phyloP scores from a whole-genome alignment of 1,140 invertebrate genomes.

The Conus betulinus region DNA sequence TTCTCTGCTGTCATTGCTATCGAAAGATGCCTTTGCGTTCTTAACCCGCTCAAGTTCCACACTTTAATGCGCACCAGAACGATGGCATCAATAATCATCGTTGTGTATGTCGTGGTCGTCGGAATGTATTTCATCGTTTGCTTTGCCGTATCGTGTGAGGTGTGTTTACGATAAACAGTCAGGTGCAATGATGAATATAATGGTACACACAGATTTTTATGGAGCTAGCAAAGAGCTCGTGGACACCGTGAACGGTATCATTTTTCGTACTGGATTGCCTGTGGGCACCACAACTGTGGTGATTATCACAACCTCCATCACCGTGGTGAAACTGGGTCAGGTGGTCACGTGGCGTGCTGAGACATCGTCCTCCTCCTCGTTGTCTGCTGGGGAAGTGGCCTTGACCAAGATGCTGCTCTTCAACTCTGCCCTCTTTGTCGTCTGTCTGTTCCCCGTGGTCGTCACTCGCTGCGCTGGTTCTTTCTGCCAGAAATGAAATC shows the following conservation, averaged over 20 bases:
- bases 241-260: not conserved
- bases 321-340: not conserved
- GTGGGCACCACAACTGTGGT: not conserved
- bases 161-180: no score
- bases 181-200: no score
- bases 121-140: no score
- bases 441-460: not conserved
- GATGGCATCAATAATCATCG: no score
- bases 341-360: not conserved
- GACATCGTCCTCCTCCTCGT: not conserved
- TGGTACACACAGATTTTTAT: no score
- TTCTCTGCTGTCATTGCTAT: no score
- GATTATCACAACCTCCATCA: not conserved
- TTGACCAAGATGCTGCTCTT: slow-evolving; percentile 9
- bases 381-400: not conserved
- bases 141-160: no score
- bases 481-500: not conserved
- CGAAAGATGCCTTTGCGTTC: no score
- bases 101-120: no score
- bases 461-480: not conserved
- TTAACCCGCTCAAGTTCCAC: no score
- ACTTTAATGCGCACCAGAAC: no score
- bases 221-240: not conserved
- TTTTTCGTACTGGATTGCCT: not conserved
- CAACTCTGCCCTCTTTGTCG: not conserved